Conservation (phyloP, 2,797 vertebrate species). For the Sebastes trivittatus region DNA sequence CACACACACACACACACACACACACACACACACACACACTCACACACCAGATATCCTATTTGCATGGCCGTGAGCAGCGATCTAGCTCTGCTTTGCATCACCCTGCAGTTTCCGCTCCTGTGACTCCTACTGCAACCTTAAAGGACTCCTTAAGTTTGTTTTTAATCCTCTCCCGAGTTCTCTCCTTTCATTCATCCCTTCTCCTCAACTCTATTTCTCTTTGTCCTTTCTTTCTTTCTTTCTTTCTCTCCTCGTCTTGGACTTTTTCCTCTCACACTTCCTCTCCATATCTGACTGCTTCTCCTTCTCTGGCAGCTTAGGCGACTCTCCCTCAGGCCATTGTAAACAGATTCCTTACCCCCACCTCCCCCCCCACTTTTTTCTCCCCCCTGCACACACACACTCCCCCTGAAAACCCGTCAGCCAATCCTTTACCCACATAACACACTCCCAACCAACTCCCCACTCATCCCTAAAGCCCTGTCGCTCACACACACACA, state of each 20-base stretch:
- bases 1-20: not conserved
- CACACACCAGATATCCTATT: not conserved
- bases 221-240: not conserved
- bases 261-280: not conserved
- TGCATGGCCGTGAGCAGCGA: constrained; percentile 33
- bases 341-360: constrained; percentile 80
- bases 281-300: constrained; percentile 31
- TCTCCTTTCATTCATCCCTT: not conserved
- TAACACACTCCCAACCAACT: constrained; percentile 61
- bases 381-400: constrained; percentile 5
- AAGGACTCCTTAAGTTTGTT: constrained; percentile 7
- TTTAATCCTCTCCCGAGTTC: constrained; percentile 24
- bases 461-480: constrained; percentile 59
- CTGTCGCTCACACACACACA: constrained; percentile 9
- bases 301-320: constrained; percentile 56
- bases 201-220: not conserved
- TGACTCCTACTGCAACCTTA: constrained; percentile 31
- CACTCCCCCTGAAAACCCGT: constrained; percentile 42
- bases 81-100: constrained; percentile 35
- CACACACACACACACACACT: not conserved
- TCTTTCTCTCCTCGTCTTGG: not conserved
- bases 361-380: constrained; percentile 23
- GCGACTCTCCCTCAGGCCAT: constrained; percentile 67
- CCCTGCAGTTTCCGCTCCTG: constrained; percentile 19
- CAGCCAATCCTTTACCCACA: constrained; percentile 70